Evolutionary conservation across 2,113 vertebrate genomes (phyloP).

Genomic region (Centrocercus urophasianus): DNA sequence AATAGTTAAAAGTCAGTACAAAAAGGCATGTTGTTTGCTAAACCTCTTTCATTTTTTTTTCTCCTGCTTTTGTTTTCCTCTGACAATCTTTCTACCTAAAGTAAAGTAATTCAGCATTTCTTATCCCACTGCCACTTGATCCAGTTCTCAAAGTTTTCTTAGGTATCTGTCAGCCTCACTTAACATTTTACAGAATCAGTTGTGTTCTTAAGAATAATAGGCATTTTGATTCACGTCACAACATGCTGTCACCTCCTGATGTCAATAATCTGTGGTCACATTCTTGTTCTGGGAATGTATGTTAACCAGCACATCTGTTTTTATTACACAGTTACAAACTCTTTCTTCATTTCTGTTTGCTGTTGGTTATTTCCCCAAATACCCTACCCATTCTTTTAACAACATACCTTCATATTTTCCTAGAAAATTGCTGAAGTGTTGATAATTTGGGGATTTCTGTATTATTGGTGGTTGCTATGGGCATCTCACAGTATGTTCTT

Average conservation of each 20-base stretch:
- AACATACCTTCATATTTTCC: neutral
- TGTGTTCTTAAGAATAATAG: neutral
- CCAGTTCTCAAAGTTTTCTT: slow-evolving; percentile 1
- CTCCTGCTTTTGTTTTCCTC: neutral
- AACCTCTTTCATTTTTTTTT: neutral
- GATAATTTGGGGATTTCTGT: neutral
- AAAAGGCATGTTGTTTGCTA: neutral
- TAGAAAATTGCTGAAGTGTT: neutral
- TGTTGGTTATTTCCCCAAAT: neutral
- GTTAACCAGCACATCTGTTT: neutral
- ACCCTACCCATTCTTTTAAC: neutral
- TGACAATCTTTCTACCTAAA: neutral
- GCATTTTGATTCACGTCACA: neutral
- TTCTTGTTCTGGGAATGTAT: neutral
- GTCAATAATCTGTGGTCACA: neutral
- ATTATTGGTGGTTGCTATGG: slow-evolving; percentile 47
- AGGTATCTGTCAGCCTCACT: slow-evolving; percentile 4
- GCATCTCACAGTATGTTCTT: neutral
- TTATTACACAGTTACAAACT: neutral
- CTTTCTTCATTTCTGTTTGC: neutral
- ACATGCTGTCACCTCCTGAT: neutral
- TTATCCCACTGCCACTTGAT: neutral
- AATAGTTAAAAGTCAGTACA: neutral
- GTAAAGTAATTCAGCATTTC: neutral
- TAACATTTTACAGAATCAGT: slow-evolving; percentile 2